Base-by-base conservation (phyloP, 1,140 invertebrate genomes). In the Drosophila rhopaloa region DNA sequence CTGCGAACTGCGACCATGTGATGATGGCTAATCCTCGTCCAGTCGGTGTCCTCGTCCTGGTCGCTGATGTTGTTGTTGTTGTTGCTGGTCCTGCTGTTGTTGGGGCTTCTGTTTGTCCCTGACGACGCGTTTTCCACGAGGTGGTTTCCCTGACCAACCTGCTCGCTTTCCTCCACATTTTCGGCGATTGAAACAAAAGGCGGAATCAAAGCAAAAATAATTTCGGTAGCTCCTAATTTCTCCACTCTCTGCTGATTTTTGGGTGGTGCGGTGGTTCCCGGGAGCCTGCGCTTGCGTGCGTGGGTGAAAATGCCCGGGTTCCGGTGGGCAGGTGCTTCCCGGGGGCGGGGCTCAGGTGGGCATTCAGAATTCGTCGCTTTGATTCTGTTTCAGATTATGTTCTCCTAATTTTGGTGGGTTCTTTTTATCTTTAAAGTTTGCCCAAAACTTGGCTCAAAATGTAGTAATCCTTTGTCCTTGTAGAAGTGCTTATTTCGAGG, bases 121-220 rank as follows among this genome's bases (percentile, higher is more conserved):
- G 84, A 89, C 84, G 73, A 84, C 84, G 68, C 84, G 80, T 68
- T 75, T 71, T 67, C 67, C 73, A 68, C 61, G 56, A 58, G 56
- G n/a, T 67, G 65, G 81, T 65, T 81, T 85, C 73, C 77, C 63
- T 68, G 50, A 44, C 73, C 55, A 60, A 41, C 51, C 61, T 58
- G 70, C 47, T 70, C 47, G 72, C 63, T 65, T 62, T 70, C 41
- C 66, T 73, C 40, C 54, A 56, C 72, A 75, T 75, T 51, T 54
- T 70, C 47, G 40, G 46, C 43, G 38, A 27, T 44, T 67, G 24
- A 76, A 76, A 76, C 46, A 66, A 68, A 56, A 68, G 73, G 27
- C 38, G 47, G 62, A 80, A 72, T 58, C 53, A 59, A 67, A 47
- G 43, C 57, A 32, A 76, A 71, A 48, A 27, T 40, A 63, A 58